Evolutionary conservation across 2,797 vertebrate genomes (phyloP).

Genomic region (Malurus splendens): DNA sequence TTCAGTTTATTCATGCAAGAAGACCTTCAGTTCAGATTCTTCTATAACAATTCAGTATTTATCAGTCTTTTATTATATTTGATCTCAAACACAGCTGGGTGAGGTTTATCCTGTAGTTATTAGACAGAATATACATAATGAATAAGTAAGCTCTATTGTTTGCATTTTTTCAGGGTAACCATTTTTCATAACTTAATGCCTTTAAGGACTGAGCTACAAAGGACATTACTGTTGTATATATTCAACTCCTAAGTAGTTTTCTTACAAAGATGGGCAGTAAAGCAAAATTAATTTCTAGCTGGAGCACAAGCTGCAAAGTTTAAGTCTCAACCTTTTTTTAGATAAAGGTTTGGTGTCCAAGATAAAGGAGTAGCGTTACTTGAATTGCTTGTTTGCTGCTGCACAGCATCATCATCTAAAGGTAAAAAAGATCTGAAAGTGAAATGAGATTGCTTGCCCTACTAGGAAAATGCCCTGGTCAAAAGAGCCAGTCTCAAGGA

Average conservation of each 20-base stretch:
- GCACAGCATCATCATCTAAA: not conserved
- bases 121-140: not conserved
- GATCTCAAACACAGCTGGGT: slow-evolving; percentile 12
- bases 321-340: not conserved
- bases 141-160: slow-evolving; percentile 44
- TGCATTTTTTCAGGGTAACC: slow-evolving; percentile 31
- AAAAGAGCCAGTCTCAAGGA: not conserved
- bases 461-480: not conserved
- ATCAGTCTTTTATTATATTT: slow-evolving; percentile 9
- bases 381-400: not conserved
- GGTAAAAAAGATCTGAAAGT: not conserved
- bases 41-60: not conserved
- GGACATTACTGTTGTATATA: slow-evolving; percentile 49
- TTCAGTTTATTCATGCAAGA: not conserved
- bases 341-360: not conserved
- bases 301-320: not conserved
- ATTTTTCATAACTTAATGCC: slow-evolving; percentile 49
- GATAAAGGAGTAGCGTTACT: not conserved
- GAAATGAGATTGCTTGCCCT: not conserved
- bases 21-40: not conserved
- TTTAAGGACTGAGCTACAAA: slow-evolving; percentile 50
- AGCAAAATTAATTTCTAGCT: not conserved
- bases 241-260: slow-evolving; percentile 47
- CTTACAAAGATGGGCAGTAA: slow-evolving; percentile 11
- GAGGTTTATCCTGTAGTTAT: slow-evolving; percentile 14